A percentile compares a stretch with the other conserved stretches of the same genome.
Conservation (phyloP, 2,797 vertebrate species). For the Lutjanus campechanus region DNA sequence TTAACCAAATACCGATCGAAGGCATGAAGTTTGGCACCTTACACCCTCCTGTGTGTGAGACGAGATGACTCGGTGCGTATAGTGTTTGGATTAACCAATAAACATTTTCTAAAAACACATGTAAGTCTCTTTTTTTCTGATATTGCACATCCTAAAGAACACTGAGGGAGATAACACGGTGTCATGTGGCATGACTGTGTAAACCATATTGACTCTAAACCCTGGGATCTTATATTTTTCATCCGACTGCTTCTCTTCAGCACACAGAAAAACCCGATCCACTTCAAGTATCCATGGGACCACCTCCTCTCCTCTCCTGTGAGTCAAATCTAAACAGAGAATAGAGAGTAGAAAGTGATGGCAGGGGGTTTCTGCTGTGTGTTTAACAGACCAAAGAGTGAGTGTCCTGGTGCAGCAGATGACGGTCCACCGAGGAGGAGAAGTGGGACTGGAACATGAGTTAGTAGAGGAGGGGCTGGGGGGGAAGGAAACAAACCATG, state of each 20-base stretch:
- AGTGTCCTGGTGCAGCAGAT: conserved; percentile 59
- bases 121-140: conserved; percentile 58
- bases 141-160: conserved; percentile 84
- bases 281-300: conserved; percentile 63
- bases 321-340: conserved; percentile 53
- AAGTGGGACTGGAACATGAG: conserved; percentile 43
- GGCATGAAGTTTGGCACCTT: conserved; percentile 78
- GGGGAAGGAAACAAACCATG: conserved; percentile 33
- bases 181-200: conserved; percentile 78
- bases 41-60: conserved; percentile 45
- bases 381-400: conserved; percentile 47
- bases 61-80: conserved; percentile 52
- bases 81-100: conserved; percentile 39
- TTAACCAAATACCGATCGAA: conserved; percentile 50
- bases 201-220: conserved; percentile 79
- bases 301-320: conserved; percentile 41
- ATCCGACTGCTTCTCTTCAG: conserved; percentile 26
- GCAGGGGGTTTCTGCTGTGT: conserved; percentile 47
- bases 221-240: conserved; percentile 69
- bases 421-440: conserved; percentile 46
- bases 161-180: conserved; percentile 68
- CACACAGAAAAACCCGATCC: conserved; percentile 33
- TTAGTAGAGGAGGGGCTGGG: conserved; percentile 41
- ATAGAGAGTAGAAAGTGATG: conserved; percentile 50
- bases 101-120: conserved; percentile 57